A percentile compares a stretch with the other conserved stretches of the same genome.
Evolutionary conservation across 2,113 vertebrate species (phyloP).

Genomic region (Saguinus midas): DNA sequence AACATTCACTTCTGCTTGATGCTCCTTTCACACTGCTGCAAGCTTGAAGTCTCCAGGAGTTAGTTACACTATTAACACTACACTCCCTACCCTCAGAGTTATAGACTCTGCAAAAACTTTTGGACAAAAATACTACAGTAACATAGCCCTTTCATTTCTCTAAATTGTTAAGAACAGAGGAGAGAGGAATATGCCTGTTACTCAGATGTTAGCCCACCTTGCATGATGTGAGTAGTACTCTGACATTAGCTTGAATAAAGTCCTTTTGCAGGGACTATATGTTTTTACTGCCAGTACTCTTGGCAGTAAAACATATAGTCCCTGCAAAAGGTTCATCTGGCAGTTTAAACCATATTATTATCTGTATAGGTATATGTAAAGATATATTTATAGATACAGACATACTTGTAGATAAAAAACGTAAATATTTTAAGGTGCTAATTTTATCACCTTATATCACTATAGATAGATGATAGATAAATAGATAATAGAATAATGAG

Average conservation of each 20-base stretch:
- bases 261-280: no score
- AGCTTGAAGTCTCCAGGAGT: background rate
- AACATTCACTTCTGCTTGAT: background rate
- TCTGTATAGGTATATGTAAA: background rate
- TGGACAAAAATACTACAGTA: background rate
- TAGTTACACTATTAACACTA: background rate
- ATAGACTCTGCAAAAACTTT: background rate
- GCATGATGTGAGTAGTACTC: background rate
- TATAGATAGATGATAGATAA: background rate
- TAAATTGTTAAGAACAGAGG: slow-evolving; percentile 2
- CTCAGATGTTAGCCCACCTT: background rate
- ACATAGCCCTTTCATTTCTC: slow-evolving; percentile 21
- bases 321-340: background rate
- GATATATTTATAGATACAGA: background rate
- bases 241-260: background rate
- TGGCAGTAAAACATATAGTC: background rate
- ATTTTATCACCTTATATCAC: background rate
- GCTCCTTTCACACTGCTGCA: background rate
- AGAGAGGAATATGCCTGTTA: background rate
- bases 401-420: background rate
- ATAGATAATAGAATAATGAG: background rate
- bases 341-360: background rate
- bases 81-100: background rate
- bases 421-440: slow-evolving; percentile 12
- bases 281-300: background rate